A percentile compares a stretch with the other conserved stretches of the same genome.
phyloP scores from a whole-genome alignment of 2,888 invertebrate species.

The Amblyjoppa fuscipennis region DNA sequence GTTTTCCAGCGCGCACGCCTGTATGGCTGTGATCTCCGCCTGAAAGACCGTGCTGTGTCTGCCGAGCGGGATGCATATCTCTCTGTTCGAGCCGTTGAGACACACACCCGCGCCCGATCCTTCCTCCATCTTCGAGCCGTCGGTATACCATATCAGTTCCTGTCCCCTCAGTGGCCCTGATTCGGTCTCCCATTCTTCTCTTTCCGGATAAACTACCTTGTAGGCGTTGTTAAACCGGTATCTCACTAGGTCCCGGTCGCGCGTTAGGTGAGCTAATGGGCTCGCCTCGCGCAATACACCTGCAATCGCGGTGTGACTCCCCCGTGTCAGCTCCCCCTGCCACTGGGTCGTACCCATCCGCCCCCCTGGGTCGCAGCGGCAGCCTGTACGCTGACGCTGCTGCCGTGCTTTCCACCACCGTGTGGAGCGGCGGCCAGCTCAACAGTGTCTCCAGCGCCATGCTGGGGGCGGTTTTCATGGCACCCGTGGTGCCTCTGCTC shows the following conservation, averaged over 20 bases:
- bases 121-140: slow-evolving; percentile 15
- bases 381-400: slow-evolving; percentile 67
- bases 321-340: neutral
- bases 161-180: slow-evolving; percentile 1
- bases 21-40: slow-evolving; percentile 23
- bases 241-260: no score
- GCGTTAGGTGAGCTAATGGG: no score
- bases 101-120: slow-evolving; percentile 35
- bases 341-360: neutral
- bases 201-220: neutral
- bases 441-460: slow-evolving; percentile 21
- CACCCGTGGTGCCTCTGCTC: slow-evolving; percentile 55
- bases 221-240: neutral
- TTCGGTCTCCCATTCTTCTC: neutral
- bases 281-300: no score
- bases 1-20: slow-evolving; percentile 6
- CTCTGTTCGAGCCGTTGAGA: neutral
- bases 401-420: slow-evolving; percentile 38
- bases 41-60: slow-evolving; percentile 10
- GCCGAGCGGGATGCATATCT: slow-evolving; percentile 2
- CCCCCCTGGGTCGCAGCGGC: no score
- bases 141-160: slow-evolving; percentile 25
- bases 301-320: neutral
- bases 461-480: slow-evolving; percentile 44
- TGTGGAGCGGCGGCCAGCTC: slow-evolving; percentile 37